Percentiles rank a stretch among this genome's conserved stretches.
These are phyloP conservation scores for Lordiphosa andalusiaca DNA, from an alignment of 2,888 invertebrate genomes.

Conservation along the genomic window DNA sequence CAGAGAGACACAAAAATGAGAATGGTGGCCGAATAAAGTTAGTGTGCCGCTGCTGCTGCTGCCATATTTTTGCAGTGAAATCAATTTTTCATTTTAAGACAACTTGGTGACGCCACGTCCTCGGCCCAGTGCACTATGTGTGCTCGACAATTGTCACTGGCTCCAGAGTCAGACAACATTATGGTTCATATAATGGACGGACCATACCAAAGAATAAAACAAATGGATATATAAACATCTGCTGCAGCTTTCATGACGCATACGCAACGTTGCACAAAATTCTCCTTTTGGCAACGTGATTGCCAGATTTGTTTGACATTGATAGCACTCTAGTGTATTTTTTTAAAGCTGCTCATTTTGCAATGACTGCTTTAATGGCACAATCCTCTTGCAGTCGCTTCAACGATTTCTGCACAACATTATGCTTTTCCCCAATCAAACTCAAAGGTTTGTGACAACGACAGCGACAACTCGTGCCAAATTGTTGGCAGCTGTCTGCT, in stretches of 20 bases:
- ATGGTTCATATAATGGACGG: conserved; percentile 56
- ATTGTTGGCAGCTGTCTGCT: conserved; percentile 40
- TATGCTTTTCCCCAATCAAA: conserved; percentile 35
- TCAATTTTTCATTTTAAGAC: conserved; percentile 71
- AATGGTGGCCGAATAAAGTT: conserved; percentile 59
- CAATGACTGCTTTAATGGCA: conserved; percentile 9
- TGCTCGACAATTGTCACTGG: conserved; percentile 48
- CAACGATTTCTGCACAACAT: conserved; percentile 30
- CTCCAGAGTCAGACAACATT: conserved; percentile 42
- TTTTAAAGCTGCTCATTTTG: conserved; percentile 9
- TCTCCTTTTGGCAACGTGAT: conserved; percentile 17
- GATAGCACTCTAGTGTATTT: conserved; percentile 13
- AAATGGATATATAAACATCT: conserved; percentile 48
- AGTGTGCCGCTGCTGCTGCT: conserved; percentile 19
- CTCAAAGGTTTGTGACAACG: conserved; percentile 40
- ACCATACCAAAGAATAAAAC: conserved; percentile 13
- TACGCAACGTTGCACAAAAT: conserved; percentile 52
- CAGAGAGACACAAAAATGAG: conserved; percentile 1
- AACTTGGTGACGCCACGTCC: conserved; percentile 41
- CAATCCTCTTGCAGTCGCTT: conserved; percentile 38
- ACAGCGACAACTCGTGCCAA: conserved; percentile 21
- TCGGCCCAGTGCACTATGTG: conserved; percentile 32
- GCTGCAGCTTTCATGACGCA: conserved; percentile 52
- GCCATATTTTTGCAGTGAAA: conserved; percentile 49
- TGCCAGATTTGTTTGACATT: conserved; percentile 24